Evolutionary conservation across 2,797 vertebrate species (phyloP).

Genomic region (Scarus forsteni): DNA sequence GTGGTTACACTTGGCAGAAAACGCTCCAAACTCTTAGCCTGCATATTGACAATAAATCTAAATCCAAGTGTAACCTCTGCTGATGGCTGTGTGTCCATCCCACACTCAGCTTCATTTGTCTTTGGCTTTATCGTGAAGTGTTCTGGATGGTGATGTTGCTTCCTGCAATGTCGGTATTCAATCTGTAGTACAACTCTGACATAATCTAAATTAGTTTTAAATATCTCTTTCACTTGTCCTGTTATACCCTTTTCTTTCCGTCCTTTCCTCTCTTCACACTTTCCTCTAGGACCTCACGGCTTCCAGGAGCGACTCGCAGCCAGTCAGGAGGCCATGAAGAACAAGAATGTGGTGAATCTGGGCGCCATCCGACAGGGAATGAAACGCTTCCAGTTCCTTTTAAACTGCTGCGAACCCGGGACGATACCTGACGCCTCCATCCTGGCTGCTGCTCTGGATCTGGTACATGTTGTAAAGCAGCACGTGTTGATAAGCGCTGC

Average conservation of each 20-base stretch:
- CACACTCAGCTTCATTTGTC: conserved; percentile 64
- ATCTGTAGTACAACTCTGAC: conserved; percentile 7
- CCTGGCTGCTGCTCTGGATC: conserved; percentile 95
- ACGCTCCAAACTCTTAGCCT: not conserved
- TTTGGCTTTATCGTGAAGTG: conserved; percentile 52
- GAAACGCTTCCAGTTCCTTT: conserved; percentile 98
- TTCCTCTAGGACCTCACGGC: conserved; percentile 90
- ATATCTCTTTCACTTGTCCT: conserved; percentile 8
- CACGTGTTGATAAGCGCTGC: no score
- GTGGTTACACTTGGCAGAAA: conserved; percentile 63
- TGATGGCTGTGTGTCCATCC: conserved; percentile 68
- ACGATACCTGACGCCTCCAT: conserved; percentile 98
- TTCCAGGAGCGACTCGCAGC: conserved; percentile 94
- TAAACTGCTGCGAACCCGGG: conserved; percentile 98
- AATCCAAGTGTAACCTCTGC: conserved; percentile 59
- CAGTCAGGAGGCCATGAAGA: conserved; percentile 95
- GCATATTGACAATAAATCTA: not conserved
- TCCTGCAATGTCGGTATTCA: conserved; percentile 34
- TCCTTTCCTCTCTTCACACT: conserved; percentile 35
- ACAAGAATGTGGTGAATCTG: conserved; percentile 96
- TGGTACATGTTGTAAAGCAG: conserved; percentile 81
- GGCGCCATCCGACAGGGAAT: conserved; percentile 98
- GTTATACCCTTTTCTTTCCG: conserved; percentile 7
- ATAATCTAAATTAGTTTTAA: not conserved
- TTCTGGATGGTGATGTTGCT: conserved; percentile 58